These are phyloP conservation scores for Arge pagana DNA, from an alignment of 2,888 invertebrate species.

Conservation along the genomic window DNA sequence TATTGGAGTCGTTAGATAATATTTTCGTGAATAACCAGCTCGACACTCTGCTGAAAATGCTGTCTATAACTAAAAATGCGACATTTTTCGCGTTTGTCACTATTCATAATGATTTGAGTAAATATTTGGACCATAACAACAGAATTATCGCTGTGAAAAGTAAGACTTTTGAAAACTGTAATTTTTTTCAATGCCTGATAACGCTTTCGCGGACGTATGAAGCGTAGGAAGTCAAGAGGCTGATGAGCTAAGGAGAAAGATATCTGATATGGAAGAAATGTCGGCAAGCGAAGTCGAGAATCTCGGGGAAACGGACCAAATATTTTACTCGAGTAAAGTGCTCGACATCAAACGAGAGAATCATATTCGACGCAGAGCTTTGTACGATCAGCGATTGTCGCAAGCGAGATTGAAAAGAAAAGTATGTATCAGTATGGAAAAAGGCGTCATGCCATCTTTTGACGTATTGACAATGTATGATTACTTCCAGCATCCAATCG, in stretches of 20 bases:
- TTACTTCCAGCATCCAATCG: no score
- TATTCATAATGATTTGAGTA: slow-evolving; percentile 40
- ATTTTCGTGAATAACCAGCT: slow-evolving; percentile 36
- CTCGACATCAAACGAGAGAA: slow-evolving; percentile 33
- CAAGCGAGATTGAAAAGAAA: slow-evolving; percentile 24
- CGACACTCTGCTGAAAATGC: slow-evolving; percentile 31
- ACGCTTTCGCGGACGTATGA: no score
- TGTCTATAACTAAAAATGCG: slow-evolving; percentile 40
- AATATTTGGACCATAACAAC: slow-evolving; percentile 28
- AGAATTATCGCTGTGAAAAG: slow-evolving; percentile 27
- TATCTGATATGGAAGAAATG: slow-evolving; percentile 39
- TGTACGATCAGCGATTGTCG: slow-evolving; percentile 29
- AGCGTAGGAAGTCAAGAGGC: no score
- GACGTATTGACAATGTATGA: no score
- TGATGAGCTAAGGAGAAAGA: slow-evolving; percentile 7
- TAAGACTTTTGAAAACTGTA: slow-evolving; percentile 1
- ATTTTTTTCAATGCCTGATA: not conserved
- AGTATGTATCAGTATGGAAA: no score
- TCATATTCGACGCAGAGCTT: slow-evolving; percentile 29
- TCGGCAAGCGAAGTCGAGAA: slow-evolving; percentile 39
- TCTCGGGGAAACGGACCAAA: slow-evolving; percentile 38
- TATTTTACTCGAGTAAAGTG: slow-evolving; percentile 34
- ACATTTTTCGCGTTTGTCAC: slow-evolving; percentile 40
- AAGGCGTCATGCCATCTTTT: no score
- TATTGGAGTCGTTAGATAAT: slow-evolving; percentile 45